Evolutionary conservation across 1,140 invertebrate genomes (phyloP).

Genomic region (Popillia japonica): DNA sequence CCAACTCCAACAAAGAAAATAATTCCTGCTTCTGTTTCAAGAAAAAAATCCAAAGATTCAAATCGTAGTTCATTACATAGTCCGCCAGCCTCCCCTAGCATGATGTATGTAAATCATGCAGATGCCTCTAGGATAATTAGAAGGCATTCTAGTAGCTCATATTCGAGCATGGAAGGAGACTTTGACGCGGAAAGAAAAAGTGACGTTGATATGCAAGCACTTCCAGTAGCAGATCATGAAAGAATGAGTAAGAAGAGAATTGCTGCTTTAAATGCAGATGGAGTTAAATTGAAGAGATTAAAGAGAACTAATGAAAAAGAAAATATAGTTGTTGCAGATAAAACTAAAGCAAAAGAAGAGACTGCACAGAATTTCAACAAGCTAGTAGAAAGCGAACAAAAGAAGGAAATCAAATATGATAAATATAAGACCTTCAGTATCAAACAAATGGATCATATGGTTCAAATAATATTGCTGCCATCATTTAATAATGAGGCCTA

Average conservation of each 20-base stretch:
- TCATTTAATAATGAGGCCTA: constrained; percentile 65
- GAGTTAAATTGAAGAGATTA: constrained; percentile 42
- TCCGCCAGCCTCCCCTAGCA: constrained; percentile 55
- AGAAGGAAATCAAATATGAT: constrained; percentile 13
- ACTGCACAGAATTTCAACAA: constrained; percentile 55
- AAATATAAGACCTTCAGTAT: constrained; percentile 70
- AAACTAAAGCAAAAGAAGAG: constrained; percentile 34
- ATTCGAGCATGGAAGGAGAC: constrained; percentile 69
- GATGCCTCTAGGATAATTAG: constrained; percentile 82
- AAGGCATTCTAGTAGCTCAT: constrained; percentile 82
- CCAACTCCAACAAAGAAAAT: constrained; percentile 58
- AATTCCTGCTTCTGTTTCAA: constrained; percentile 66
- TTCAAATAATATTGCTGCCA: constrained; percentile 71
- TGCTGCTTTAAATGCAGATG: neutral
- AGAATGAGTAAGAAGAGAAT: constrained; percentile 3
- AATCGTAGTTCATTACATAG: constrained; percentile 56
- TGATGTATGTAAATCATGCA: constrained; percentile 66
- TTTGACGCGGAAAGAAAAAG: constrained; percentile 17
- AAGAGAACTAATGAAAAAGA: constrained; percentile 55
- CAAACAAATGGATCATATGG: constrained; percentile 69
- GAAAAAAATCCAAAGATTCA: constrained; percentile 62
- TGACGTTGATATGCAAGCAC: constrained; percentile 47
- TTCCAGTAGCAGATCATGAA: neutral
- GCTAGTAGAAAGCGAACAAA: constrained; percentile 29
- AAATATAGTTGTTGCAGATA: constrained; percentile 42